These are phyloP conservation scores for Panurus biarmicus DNA, from an alignment of 2,113 vertebrate species.

Conservation along the genomic window DNA sequence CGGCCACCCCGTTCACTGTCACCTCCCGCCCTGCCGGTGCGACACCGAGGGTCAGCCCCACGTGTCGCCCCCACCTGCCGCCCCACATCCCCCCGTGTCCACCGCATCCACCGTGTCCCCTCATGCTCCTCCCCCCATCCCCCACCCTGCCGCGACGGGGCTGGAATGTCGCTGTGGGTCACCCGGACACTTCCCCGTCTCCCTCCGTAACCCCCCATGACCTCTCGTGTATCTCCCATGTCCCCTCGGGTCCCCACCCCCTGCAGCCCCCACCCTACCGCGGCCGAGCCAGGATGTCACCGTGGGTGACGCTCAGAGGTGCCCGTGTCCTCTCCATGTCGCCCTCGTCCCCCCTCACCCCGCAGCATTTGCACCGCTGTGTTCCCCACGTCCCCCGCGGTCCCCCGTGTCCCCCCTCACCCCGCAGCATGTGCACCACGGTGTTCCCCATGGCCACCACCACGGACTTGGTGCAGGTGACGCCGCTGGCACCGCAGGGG, in stretches of 20 bases:
- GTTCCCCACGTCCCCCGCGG: neutral
- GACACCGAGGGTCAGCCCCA: neutral
- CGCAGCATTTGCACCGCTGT: neutral
- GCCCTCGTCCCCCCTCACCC: neutral
- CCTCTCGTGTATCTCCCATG: neutral
- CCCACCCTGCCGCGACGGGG: neutral
- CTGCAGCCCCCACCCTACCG: neutral
- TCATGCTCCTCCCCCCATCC: neutral
- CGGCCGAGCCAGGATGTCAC: neutral
- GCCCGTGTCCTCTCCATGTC: neutral
- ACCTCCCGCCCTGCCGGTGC: conserved; percentile 75
- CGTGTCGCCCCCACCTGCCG: no score
- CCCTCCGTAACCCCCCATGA: no score
- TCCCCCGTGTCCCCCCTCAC: conserved; percentile 39
- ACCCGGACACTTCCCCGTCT: neutral
- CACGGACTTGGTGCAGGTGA: conserved; percentile 89
- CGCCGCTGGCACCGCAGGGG: conserved; percentile 80
- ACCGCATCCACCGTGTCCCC: neutral
- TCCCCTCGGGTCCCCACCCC: no score
- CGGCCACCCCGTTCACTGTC: conserved; percentile 80
- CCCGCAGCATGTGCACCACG: conserved; percentile 82
- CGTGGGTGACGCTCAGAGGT: neutral
- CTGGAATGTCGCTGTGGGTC: neutral
- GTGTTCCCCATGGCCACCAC: conserved; percentile 78
- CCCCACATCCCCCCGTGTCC: no score